These are phyloP conservation scores for Heliopora coerulea DNA, from an alignment of 92 coral and sea anemone genomes.

Conservation along the genomic window DNA sequence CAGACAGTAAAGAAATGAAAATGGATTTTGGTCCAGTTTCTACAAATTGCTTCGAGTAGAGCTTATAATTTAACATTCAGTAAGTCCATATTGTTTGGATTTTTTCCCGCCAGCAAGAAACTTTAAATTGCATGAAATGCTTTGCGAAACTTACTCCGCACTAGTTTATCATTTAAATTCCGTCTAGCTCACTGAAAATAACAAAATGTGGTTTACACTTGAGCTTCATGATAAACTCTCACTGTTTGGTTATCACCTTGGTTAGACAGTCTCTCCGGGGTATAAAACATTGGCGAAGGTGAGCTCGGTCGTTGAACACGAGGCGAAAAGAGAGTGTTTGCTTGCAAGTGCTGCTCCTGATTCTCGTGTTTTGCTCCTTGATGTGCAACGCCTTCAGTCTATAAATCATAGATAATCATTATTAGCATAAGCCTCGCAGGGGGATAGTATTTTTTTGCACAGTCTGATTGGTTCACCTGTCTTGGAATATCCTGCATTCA, in stretches of 20 bases:
- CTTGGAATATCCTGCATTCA: no score
- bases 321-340: not conserved
- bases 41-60: not conserved
- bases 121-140: not conserved
- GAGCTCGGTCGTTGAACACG: not conserved
- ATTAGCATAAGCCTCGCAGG: not conserved
- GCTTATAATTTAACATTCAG: not conserved
- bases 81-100: not conserved
- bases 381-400: constrained; percentile 11
- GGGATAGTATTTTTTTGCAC: no score
- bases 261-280: constrained; percentile 11
- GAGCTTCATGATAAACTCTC: constrained; percentile 30
- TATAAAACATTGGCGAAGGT: constrained; percentile 23
- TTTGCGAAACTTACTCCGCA: no score
- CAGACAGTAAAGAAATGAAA: no score
- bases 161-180: no score
- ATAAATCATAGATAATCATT: not conserved
- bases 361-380: not conserved
- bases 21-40: no score
- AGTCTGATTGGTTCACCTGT: no score
- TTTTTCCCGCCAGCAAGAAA: not conserved
- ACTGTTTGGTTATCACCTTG: not conserved
- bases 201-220: constrained; percentile 1
- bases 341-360: not conserved
- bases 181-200: not conserved